These are phyloP conservation scores for Cancer borealis DNA, from an alignment of 2,888 invertebrate genomes.

Conservation along the genomic window DNA sequence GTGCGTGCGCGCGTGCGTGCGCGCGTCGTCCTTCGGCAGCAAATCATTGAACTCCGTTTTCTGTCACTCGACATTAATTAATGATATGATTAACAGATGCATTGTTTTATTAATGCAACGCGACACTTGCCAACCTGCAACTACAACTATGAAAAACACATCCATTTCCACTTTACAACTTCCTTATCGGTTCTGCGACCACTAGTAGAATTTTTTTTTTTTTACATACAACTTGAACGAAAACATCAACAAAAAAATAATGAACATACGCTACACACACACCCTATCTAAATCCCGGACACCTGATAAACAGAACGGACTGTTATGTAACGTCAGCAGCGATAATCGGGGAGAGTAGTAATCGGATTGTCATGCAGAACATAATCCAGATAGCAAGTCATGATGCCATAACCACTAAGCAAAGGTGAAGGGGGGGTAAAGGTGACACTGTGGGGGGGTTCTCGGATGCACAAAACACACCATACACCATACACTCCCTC, in stretches of 20 bases:
- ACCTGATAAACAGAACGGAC: background rate
- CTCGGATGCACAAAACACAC: background rate
- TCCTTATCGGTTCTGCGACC: background rate
- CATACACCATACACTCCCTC: background rate
- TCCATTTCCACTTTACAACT: background rate
- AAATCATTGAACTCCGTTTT: background rate
- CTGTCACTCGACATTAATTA: background rate
- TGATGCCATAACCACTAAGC: background rate
- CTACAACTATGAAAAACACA: no score
- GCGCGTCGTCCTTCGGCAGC: background rate
- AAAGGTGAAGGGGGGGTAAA: no score
- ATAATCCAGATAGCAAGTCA: background rate
- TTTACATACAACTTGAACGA: background rate
- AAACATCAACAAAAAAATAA: background rate
- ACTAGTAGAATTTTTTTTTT: background rate
- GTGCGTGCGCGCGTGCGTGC: background rate
- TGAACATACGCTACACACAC: background rate
- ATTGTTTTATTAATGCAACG: background rate
- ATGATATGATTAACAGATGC: background rate
- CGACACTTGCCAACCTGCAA: background rate
- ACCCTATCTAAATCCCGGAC: background rate
- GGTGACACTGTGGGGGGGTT: no score
- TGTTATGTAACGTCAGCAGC: background rate
- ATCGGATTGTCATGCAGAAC: background rate
- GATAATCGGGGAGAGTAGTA: constrained; percentile 2